Conservation (phyloP, 2,113 vertebrate species). For the Calyptomena viridis region DNA sequence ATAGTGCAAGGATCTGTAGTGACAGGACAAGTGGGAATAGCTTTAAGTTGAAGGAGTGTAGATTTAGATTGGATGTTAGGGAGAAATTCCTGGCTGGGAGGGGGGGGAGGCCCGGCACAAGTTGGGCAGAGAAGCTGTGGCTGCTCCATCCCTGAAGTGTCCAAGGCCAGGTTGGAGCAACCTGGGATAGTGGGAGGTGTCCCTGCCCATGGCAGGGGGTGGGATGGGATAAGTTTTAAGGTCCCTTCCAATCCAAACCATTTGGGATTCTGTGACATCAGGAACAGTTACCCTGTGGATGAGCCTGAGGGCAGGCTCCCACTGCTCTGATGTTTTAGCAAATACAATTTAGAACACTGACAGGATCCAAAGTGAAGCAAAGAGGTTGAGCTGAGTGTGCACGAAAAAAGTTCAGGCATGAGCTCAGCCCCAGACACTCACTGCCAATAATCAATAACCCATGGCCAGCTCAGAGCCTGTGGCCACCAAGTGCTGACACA, state of each 20-base stretch:
- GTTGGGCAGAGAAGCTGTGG: neutral
- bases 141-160: neutral
- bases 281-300: neutral
- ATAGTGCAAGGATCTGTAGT: neutral
- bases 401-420: neutral
- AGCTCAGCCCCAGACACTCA: neutral
- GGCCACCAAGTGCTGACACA: neutral
- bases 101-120: neutral
- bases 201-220: neutral
- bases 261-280: neutral
- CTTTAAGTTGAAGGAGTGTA: neutral
- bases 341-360: neutral
- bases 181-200: neutral
- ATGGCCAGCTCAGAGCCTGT: neutral
- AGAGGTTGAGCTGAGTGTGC: neutral
- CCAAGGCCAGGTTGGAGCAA: neutral
- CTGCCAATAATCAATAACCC: neutral
- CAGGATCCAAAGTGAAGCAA: neutral
- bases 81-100: fast-evolving
- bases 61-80: neutral
- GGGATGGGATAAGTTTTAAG: neutral
- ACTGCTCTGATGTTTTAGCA: neutral
- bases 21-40: neutral
- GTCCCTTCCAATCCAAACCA: neutral
- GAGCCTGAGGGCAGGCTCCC: neutral